Evolutionary conservation across 2,797 vertebrate species (phyloP).

Genomic region (Acipenser transmontanus): DNA sequence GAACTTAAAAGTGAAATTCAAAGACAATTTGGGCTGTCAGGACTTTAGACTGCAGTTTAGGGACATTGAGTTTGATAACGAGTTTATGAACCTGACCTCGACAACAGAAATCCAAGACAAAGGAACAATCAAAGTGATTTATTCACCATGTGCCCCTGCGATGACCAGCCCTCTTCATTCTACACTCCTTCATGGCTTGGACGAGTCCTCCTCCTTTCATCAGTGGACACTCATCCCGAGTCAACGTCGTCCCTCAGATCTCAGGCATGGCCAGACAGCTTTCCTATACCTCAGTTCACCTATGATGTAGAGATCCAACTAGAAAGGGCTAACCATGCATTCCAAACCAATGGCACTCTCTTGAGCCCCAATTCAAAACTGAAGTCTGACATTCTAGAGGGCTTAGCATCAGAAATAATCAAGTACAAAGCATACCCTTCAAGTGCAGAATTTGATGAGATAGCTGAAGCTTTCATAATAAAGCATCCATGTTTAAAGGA

Average conservation of each 20-base stretch:
- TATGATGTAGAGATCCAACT: conserved; percentile 11
- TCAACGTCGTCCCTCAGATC: conserved; percentile 11
- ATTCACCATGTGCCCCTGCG: neutral
- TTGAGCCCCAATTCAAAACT: conserved; percentile 7
- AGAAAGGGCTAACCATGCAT: neutral
- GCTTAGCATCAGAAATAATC: conserved; percentile 10
- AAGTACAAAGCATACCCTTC: conserved; percentile 13
- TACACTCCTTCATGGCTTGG: neutral
- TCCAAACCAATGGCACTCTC: neutral
- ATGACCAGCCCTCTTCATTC: neutral
- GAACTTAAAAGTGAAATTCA: conserved; percentile 10
- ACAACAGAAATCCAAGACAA: conserved; percentile 24
- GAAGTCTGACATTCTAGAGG: conserved; percentile 13
- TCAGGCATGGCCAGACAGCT: conserved; percentile 3
- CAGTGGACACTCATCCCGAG: conserved; percentile 12
- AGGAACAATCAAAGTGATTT: conserved; percentile 26
- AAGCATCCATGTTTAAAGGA: conserved; percentile 17
- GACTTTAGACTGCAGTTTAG: conserved; percentile 25
- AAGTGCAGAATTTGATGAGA: conserved; percentile 9
- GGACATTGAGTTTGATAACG: conserved; percentile 19
- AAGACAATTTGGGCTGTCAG: conserved; percentile 2
- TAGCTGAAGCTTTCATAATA: conserved; percentile 4
- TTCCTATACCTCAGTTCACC: neutral
- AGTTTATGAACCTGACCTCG: conserved; percentile 23
- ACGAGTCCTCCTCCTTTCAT: conserved; percentile 1